Evolutionary conservation across 2,797 vertebrate species (phyloP).

Genomic region (Clarias platycephalus): DNA sequence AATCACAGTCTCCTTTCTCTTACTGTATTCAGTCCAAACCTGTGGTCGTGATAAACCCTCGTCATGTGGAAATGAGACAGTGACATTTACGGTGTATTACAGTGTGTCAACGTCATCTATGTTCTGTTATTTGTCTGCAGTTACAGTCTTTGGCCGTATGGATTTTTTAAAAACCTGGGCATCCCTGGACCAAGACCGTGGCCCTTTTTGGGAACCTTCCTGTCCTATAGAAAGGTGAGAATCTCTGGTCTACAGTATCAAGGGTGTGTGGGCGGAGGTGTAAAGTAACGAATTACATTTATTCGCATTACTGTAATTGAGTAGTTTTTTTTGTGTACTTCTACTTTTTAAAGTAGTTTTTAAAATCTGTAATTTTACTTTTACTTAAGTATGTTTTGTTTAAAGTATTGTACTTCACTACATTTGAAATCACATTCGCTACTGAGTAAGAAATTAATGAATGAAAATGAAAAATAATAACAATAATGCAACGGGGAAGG

Average conservation of each 20-base stretch:
- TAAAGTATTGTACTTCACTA: too few species aligned
- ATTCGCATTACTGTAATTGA: too few species aligned
- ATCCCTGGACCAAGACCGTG: constrained; percentile 69
- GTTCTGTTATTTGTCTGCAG: constrained; percentile 49
- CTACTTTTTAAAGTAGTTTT: too few species aligned
- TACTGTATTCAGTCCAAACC: background rate
- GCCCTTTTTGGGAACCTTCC: constrained; percentile 68
- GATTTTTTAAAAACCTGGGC: constrained; percentile 66
- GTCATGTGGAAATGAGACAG: background rate
- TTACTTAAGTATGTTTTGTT: too few species aligned
- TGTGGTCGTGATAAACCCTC: background rate
- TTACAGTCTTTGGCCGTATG: constrained; percentile 68
- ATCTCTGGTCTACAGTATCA: background rate
- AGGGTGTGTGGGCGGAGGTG: too few species aligned
- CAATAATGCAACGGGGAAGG: too few species aligned
- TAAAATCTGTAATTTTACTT: too few species aligned
- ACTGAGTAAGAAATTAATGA: too few species aligned
- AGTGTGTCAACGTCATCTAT: background rate
- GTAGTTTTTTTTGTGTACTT: too few species aligned
- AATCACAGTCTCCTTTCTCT: background rate
- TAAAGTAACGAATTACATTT: too few species aligned
- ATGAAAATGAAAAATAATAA: too few species aligned
- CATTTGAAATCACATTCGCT: too few species aligned
- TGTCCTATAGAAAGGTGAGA: constrained; percentile 50
- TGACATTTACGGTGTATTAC: background rate